These are phyloP conservation scores for Montipora cactus DNA, from an alignment of 64 coral and sea anemone species.

Conservation along the genomic window DNA sequence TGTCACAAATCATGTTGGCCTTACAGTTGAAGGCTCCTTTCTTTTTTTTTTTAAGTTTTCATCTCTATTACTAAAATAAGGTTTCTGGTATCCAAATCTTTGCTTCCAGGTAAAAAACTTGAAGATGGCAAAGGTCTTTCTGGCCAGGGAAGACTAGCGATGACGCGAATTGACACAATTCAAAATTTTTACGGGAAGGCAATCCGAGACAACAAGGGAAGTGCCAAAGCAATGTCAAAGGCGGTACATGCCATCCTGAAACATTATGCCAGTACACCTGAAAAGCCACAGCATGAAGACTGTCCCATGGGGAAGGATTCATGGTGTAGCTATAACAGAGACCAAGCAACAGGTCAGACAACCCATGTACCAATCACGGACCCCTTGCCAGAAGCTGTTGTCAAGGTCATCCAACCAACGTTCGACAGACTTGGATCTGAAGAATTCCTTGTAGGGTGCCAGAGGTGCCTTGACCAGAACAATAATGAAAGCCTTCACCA, in stretches of 20 bases:
- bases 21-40: too few relatives aligned
- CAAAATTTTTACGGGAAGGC: conserved; percentile 73
- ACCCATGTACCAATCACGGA: conserved; percentile 57
- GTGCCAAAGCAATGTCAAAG: background rate
- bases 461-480: conserved; percentile 58
- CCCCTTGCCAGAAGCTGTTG: conserved; percentile 54
- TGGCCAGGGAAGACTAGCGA: conserved; percentile 56
- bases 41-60: too few relatives aligned
- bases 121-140: conserved; percentile 61
- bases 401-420: conserved; percentile 19
- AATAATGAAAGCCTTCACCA: background rate
- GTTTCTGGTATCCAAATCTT: background rate
- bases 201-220: conserved; percentile 62
- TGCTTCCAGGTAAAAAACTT: conserved; percentile 57
- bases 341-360: conserved; percentile 4
- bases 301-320: background rate
- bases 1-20: too few relatives aligned
- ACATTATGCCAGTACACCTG: background rate
- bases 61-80: too few relatives aligned
- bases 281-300: conserved; percentile 27
- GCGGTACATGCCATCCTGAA: too few relatives aligned
- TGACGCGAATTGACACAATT: conserved; percentile 51
- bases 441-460: conserved; percentile 63
- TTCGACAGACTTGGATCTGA: conserved; percentile 52
- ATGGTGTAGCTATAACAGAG: conserved; percentile 62